Evolutionary conservation across 2,888 invertebrate species (phyloP).

Genomic region (Mechanitis messenoides): DNA sequence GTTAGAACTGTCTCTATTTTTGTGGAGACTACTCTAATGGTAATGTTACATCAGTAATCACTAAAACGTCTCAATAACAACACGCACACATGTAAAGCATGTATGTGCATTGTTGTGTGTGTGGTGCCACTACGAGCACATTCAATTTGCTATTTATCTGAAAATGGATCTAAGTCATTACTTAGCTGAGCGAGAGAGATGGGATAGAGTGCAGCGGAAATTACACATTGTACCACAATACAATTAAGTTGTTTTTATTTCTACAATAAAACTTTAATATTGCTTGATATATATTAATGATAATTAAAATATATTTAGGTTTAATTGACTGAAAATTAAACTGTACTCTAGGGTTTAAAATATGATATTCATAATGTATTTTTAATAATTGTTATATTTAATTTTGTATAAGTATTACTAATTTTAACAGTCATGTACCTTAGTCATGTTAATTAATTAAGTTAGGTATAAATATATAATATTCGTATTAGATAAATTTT

Average conservation of each 20-base stretch:
- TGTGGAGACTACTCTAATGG: neutral
- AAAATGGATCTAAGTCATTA: slow-evolving; percentile 76
- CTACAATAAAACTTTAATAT: slow-evolving; percentile 8
- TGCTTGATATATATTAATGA: slow-evolving; percentile 12
- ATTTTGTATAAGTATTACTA: no score
- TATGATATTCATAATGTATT: no score
- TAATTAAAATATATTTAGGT: neutral
- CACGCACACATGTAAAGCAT: slow-evolving; percentile 16
- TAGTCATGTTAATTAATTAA: no score
- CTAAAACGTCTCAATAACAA: slow-evolving; percentile 24
- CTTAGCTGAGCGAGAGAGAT: slow-evolving; percentile 74
- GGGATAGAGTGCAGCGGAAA: slow-evolving; percentile 69
- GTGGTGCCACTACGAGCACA: slow-evolving; percentile 47
- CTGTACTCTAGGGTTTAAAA: no score
- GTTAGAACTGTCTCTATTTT: slow-evolving; percentile 31
- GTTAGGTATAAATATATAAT: no score
- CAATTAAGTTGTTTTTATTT: slow-evolving; percentile 27
- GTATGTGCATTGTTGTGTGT: slow-evolving; percentile 16
- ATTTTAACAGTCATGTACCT: no score
- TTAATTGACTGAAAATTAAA: no score
- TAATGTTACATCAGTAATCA: slow-evolving; percentile 20
- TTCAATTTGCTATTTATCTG: slow-evolving; percentile 77
- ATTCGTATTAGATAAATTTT: neutral
- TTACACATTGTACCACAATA: slow-evolving; percentile 57
- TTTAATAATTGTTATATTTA: no score